Evolutionary conservation across 1,140 invertebrate species (phyloP).

Genomic region (Zeugodacus cucurbitae): DNA sequence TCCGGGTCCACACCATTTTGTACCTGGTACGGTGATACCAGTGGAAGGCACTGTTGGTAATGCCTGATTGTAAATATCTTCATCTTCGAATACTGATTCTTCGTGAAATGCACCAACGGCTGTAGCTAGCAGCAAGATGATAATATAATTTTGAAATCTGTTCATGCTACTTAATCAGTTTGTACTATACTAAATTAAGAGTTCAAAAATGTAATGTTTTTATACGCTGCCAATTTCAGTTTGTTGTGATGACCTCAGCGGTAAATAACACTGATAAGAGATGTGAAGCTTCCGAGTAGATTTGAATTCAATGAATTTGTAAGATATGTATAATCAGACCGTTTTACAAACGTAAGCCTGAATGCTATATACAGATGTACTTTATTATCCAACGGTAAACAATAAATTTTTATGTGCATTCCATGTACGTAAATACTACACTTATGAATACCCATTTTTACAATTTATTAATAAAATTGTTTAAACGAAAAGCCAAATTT

Average conservation of each 20-base stretch:
- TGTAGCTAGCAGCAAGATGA: background rate
- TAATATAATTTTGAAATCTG: background rate
- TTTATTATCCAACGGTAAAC: too few relatives aligned
- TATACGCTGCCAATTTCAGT: background rate
- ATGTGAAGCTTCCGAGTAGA: background rate
- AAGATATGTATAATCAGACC: background rate
- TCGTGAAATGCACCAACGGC: constrained; percentile 48
- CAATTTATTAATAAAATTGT: too few relatives aligned
- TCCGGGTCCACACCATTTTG: constrained; percentile 80
- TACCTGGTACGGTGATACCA: constrained; percentile 67
- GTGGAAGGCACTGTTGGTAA: constrained; percentile 54
- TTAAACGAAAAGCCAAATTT: too few relatives aligned
- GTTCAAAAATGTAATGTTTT: background rate
- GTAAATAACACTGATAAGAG: background rate
- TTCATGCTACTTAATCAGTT: background rate
- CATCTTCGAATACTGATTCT: constrained; percentile 62
- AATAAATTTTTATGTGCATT: too few relatives aligned
- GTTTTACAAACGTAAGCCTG: too few relatives aligned
- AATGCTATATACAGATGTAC: too few relatives aligned
- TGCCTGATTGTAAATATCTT: constrained; percentile 61
- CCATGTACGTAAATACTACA: too few relatives aligned
- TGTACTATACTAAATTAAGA: background rate
- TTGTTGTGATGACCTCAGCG: background rate
- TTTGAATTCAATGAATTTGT: background rate
- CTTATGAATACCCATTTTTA: too few relatives aligned